Conservation (phyloP, 2,888 invertebrate genomes). For the Zygothrica quintamaculata region DNA sequence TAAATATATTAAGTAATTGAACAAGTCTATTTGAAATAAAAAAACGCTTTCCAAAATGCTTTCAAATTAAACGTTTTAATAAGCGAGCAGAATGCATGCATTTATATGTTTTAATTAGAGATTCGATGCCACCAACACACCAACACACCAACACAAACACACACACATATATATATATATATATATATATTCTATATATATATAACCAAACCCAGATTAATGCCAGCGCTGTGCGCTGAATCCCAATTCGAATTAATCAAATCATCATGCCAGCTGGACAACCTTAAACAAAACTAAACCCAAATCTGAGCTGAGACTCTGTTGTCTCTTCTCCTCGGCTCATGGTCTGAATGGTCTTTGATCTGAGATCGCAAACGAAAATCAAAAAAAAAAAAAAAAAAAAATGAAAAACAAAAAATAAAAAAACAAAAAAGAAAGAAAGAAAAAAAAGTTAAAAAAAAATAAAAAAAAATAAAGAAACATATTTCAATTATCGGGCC, state of each 20-base stretch:
- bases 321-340: conserved; percentile 26
- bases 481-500: conserved; percentile 79
- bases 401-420: conserved; percentile 4
- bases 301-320: not conserved
- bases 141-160: conserved; percentile 8
- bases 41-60: conserved; percentile 13
- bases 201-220: not conserved
- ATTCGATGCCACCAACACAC: conserved; percentile 36
- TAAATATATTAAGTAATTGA: conserved; percentile 15
- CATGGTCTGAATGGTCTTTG: conserved; percentile 54
- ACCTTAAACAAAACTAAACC: conserved; percentile 3
- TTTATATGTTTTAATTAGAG: conserved; percentile 71
- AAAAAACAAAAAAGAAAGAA: conserved; percentile 3
- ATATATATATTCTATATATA: not conserved
- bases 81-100: conserved; percentile 16
- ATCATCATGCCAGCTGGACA: conserved; percentile 59
- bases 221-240: conserved; percentile 20
- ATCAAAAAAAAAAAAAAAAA: conserved; percentile 2
- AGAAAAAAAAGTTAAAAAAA: too few relatives aligned
- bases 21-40: conserved; percentile 8
- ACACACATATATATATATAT: not conserved
- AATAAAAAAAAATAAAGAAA: too few relatives aligned
- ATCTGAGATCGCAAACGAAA: conserved; percentile 49
- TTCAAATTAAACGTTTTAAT: conserved; percentile 4
- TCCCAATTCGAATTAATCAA: conserved; percentile 73